Percentiles rank a stretch among this genome's conserved stretches.
phyloP scores from a whole-genome alignment of 2,888 invertebrate genomes.

The Phlogophora meticulosa region DNA sequence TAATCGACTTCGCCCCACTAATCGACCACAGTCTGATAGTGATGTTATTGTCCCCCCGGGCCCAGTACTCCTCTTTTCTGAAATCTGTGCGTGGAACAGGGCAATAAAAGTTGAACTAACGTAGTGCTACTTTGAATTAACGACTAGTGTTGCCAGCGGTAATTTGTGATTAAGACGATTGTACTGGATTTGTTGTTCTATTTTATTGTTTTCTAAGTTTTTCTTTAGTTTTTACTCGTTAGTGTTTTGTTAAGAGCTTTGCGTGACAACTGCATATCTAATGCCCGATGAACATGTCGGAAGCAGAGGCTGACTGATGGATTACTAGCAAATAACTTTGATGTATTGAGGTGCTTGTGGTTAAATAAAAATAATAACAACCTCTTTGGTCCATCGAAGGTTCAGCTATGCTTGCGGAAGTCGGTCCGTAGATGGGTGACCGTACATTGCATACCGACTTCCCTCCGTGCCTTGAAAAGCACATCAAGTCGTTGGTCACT shows the following conservation, averaged over 20 bases:
- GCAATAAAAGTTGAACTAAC: slow-evolving; percentile 47
- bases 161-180: slow-evolving; percentile 28
- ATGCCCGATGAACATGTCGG: slow-evolving; percentile 13
- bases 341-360: background rate
- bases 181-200: slow-evolving; percentile 9
- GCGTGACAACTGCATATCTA: slow-evolving; percentile 23
- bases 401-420: too few species aligned
- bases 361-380: too few species aligned
- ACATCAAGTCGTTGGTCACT: too few species aligned
- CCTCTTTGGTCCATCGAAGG: too few species aligned
- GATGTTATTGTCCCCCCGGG: slow-evolving; percentile 58
- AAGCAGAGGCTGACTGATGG: slow-evolving; percentile 9
- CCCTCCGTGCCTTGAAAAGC: too few species aligned
- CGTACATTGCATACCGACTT: too few species aligned
- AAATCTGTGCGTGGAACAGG: slow-evolving; percentile 52
- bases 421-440: too few species aligned
- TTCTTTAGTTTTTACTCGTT: background rate
- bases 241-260: slow-evolving; percentile 1
- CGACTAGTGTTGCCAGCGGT: slow-evolving; percentile 37
- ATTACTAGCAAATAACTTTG: slow-evolving; percentile 17
- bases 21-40: slow-evolving; percentile 52
- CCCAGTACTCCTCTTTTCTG: slow-evolving; percentile 39
- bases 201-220: slow-evolving; percentile 14
- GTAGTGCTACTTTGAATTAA: slow-evolving; percentile 46
- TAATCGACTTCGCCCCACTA: slow-evolving; percentile 63